Evolutionary conservation across 1,140 invertebrate species (phyloP), one percentile per base, ranked within the genome.

Genomic region (Bombus waltoni): DNA sequence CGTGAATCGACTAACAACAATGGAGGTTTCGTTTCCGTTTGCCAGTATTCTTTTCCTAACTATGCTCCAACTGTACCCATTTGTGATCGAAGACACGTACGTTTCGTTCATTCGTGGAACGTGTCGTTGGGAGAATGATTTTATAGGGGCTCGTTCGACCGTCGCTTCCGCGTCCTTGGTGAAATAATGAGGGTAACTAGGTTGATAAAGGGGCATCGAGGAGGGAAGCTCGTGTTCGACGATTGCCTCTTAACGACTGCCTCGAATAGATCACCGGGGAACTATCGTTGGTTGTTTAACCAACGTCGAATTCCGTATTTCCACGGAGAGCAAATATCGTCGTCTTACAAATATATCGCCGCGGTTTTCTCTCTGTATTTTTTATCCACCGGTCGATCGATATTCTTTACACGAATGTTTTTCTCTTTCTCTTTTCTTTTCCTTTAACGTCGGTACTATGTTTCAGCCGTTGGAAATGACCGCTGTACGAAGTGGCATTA

Each of bases 1-100:
- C 57, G 72, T 71, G 65, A 70, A 66, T 83, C 66, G 81, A 83
- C 76, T 38, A 66, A 83, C 85, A 83, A 83, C 72, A 76, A 86
- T 62, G 40, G 38, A 32, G 6, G 42, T 18, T 18, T 9, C 22
- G 62, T 62, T 72, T 81, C 57, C 82, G 59, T 44, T 80, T 68
- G 53, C 22, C 62, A n/a, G 25, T 40, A 22, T 42, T 40, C 42
- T 53, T 73, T 59, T 44, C 28, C 66, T 77, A 73, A 57, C 73
- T 38, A 28, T 22, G 22, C 10, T 44, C 15, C 1, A 13, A 62
- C 28, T n/a, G n/a, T 62, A n/a, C 3, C 76, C 78, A 79, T 25
- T 28, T 25, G 22, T 59, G 74, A 72, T 81, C 73, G 71, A 84
- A 59, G 66, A 81, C 81, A 78, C 57, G 72, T 75, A 75, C 72